Conservation (phyloP, 2,797 vertebrate genomes). For the Anguilla megastoma region DNA sequence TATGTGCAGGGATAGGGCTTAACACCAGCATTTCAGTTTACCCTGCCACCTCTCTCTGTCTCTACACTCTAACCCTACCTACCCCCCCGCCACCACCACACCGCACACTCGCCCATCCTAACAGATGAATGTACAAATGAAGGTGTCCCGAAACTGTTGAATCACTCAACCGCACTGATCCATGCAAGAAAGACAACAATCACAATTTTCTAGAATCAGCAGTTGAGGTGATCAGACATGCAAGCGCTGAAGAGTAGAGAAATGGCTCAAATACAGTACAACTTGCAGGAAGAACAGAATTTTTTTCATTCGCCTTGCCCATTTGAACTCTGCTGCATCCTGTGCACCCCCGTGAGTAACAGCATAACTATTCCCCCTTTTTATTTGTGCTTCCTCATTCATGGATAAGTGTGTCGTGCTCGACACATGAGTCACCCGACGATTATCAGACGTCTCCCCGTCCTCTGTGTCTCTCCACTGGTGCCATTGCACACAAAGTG, state of each 20-base stretch:
- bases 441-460: constrained; percentile 51
- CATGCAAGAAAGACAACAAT: constrained; percentile 74
- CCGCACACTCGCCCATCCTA: no score
- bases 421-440: constrained; percentile 67
- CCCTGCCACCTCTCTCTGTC: not conserved
- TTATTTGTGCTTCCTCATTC: constrained; percentile 68
- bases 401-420: constrained; percentile 66
- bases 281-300: not conserved
- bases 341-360: constrained; percentile 44
- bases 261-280: not conserved
- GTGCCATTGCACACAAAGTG: constrained; percentile 61
- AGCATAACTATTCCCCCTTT: constrained; percentile 39
- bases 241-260: not conserved
- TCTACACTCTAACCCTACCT: constrained; percentile 29
- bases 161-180: constrained; percentile 72
- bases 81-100: no score
- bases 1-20: not conserved
- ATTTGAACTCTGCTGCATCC: constrained; percentile 46
- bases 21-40: not conserved
- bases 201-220: not conserved
- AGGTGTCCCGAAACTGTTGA: constrained; percentile 68
- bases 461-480: constrained; percentile 60
- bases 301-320: constrained; percentile 42
- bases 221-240: not conserved
- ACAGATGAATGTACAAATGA: constrained; percentile 51